These are phyloP conservation scores for Mnemiopsis leidyi DNA, from an alignment of 37 sponge, comb jelly and placozoan species.

Conservation along the genomic window DNA sequence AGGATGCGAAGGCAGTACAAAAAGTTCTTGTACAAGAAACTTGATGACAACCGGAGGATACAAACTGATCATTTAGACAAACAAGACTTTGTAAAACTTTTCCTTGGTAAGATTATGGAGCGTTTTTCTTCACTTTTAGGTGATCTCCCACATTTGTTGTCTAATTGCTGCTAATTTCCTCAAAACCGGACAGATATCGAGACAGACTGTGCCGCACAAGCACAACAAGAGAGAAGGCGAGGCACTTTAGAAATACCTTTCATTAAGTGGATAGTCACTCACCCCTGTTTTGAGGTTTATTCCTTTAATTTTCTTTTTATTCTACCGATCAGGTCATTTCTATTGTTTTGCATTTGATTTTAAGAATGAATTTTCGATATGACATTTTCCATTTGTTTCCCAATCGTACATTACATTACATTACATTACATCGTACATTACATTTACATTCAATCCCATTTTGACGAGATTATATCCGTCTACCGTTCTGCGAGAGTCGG, in stretches of 20 bases:
- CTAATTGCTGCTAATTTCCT: neutral
- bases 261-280: neutral
- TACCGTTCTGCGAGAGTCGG: too few relatives aligned
- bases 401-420: too few relatives aligned
- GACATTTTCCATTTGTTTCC: too few relatives aligned
- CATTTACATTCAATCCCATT: too few relatives aligned
- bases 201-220: neutral
- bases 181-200: neutral
- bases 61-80: slow-evolving; percentile 25
- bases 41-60: neutral
- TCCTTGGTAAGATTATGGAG: slow-evolving; percentile 55
- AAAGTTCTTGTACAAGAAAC: neutral
- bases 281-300: neutral
- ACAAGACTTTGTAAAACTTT: slow-evolving; percentile 53
- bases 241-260: neutral
- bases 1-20: slow-evolving; percentile 16
- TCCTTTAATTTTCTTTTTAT: neutral
- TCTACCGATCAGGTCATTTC: too few relatives aligned
- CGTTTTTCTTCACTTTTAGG: too few relatives aligned
- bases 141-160: too few relatives aligned
- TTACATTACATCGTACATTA: too few relatives aligned
- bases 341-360: too few relatives aligned
- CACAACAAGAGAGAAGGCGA: neutral
- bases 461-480: too few relatives aligned
- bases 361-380: too few relatives aligned